Percentiles rank a stretch among this genome's conserved stretches.
Evolutionary conservation across 2,888 invertebrate species (phyloP).

Genomic region (Scaeva pyrastri): DNA sequence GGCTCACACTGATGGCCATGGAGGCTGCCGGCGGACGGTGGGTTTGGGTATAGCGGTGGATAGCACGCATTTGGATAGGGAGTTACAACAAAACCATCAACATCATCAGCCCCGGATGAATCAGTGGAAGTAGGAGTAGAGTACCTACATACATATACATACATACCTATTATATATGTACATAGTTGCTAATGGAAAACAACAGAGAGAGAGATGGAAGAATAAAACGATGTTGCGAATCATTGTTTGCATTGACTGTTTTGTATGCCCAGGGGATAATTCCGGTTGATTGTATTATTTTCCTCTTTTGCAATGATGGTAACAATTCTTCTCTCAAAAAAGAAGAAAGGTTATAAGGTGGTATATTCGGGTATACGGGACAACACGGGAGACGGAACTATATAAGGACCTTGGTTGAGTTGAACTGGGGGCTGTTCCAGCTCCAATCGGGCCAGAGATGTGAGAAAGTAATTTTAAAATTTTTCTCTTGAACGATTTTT

Average conservation of each 20-base stretch:
- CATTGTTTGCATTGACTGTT: slow-evolving; percentile 75
- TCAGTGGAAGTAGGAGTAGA: slow-evolving; percentile 43
- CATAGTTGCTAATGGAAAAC: background rate
- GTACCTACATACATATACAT: background rate
- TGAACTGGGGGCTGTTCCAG: background rate
- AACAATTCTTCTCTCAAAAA: slow-evolving; percentile 44
- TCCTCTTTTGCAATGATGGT: slow-evolving; percentile 66
- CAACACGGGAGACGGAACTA: background rate
- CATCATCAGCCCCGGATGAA: slow-evolving; percentile 42
- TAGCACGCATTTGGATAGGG: slow-evolving; percentile 56
- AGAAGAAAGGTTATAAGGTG: slow-evolving; percentile 2
- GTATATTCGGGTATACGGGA: background rate
- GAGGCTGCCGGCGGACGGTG: too few species aligned
- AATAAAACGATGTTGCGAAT: slow-evolving; percentile 70
- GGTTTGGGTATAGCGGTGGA: slow-evolving; percentile 4
- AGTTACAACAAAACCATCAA: slow-evolving; percentile 23
- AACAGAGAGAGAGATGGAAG: slow-evolving; percentile 3
- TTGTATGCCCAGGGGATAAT: slow-evolving; percentile 75
- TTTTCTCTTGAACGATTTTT: background rate
- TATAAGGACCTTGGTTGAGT: background rate
- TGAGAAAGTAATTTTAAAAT: slow-evolving; percentile 35
- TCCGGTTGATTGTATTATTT: slow-evolving; percentile 75
- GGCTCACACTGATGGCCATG: slow-evolving; percentile 6
- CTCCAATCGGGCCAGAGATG: background rate
- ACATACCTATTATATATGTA: background rate